Percentiles rank a stretch among this genome's conserved stretches.
phyloP scores from a whole-genome alignment of 2,797 vertebrate genomes.

The Oreochromis mossambicus region DNA sequence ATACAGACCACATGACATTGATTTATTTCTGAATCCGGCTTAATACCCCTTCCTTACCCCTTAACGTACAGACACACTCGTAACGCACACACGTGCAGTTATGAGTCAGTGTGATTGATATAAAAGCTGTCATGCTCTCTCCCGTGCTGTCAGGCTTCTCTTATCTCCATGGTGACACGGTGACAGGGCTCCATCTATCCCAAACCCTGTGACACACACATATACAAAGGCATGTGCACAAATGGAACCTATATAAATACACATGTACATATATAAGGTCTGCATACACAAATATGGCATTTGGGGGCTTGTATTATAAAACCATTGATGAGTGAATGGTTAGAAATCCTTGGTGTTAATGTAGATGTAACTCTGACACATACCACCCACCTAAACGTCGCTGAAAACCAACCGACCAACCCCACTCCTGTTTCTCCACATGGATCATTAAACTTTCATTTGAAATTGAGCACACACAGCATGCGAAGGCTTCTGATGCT shows the following conservation, averaged over 20 bases:
- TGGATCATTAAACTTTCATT: constrained; percentile 53
- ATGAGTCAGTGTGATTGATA: constrained; percentile 73
- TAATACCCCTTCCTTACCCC: constrained; percentile 55
- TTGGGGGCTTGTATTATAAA: background rate
- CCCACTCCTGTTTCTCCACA: constrained; percentile 1
- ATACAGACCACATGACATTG: constrained; percentile 63
- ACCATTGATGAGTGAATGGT: background rate
- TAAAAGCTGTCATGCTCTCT: constrained; percentile 69
- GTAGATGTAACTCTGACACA: background rate
- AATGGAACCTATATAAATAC: background rate
- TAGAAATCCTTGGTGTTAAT: background rate
- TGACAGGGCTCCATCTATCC: constrained; percentile 68
- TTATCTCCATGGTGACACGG: constrained; percentile 71
- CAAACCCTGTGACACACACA: constrained; percentile 14
- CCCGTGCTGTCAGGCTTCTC: constrained; percentile 64
- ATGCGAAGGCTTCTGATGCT: constrained; percentile 20
- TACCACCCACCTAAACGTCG: background rate
- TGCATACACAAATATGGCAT: constrained; percentile 4
- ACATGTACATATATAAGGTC: background rate
- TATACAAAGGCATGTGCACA: background rate
- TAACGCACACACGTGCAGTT: constrained; percentile 4
- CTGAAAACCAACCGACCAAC: background rate
- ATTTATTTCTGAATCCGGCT: constrained; percentile 68
- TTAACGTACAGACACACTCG: constrained; percentile 29
- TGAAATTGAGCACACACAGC: constrained; percentile 6